Evolutionary conservation across 2,888 invertebrate genomes (phyloP), one percentile per base, ranked within the genome.

Genomic region (Diploptera punctata): DNA sequence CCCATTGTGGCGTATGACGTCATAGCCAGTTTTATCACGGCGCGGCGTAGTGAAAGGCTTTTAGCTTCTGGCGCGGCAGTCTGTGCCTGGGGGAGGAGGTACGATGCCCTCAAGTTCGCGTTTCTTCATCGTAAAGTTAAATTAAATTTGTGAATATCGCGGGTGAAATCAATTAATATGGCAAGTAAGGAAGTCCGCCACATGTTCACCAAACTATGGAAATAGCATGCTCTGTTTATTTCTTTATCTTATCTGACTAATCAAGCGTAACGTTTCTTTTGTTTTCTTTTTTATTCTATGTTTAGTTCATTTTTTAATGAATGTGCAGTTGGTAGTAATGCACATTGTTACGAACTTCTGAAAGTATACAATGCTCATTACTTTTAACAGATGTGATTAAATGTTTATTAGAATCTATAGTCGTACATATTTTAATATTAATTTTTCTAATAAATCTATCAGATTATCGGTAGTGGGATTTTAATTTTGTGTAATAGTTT

Each of bases 1-100:
- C 69, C 69, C 69, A 67, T 70, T 69, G 73, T 67, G 61, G 70
- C 70, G 57, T 61, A 67, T 73, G 73, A 73, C 73, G 73, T 73
- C 73, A 73, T 29, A 61, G 68, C 44, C 49, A 72, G 61, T 52
- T 68, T 61, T 72, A 60, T 44, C 49, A 29, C 21, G 21, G 21
- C 65, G 65, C 65, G 65, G 47, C 65, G 65, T 65, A 65, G 65
- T 26, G 65, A 65, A 65, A 44, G 65, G 65, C 33, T 65, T 43
- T 38, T 44, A 65, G 65, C 44, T 65, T 44, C 44, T 38, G 33
- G 10, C 33, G 13, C n/a, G 29, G 43, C 67, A 67, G 67, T 67
- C 26, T 31, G 49, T 62, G 62, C 38, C 62, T 43, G 43, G 62
- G 62, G 54, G 19, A 43, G 62, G 38, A 62, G 62, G 38, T 13